Base-by-base conservation (phyloP, 2,888 invertebrate species). In the Caenorhabditis imperialis region DNA sequence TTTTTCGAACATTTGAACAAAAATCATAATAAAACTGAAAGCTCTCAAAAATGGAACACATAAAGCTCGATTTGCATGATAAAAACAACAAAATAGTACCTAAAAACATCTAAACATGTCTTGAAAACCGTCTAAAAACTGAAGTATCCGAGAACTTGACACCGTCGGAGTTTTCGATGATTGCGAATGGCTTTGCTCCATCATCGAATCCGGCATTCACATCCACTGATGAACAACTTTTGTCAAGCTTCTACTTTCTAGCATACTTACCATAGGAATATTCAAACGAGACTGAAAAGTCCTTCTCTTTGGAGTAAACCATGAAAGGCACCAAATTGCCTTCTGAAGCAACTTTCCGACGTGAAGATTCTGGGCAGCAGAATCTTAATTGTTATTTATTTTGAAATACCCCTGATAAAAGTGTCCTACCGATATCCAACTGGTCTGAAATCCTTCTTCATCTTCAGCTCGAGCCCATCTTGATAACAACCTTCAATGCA, bases 401-500 rank as follows among this genome's bases (percentile, higher is more conserved):
- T n/a, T 44, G 10, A 30, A 30, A 30, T 10, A 6, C 30, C 30
- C 30, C 30, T n/a, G 27, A 40, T 57, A 25, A 14, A 16, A 14
- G 20, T 45, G 23, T 6, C n/a, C 16, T 38, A 79, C 77, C 81
- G 57, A 48, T 80, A 82, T 16, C 82, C 82, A 1, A 79, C 60
- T 0, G 80, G 80, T 8, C 82, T 40, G n/a, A 53, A 69, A 48
- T 82, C 82, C 14, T 57, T 53, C 12, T 55, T 54, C 82, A 82
- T 82, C 42, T 82, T 82, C 42, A 80, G 48, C 42, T 82, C 82
- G 12, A 70, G 47, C 7, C 78, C 76, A 45, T 82, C 80, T 18
- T 72, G 37, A 58, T 71, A 81, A 44, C 82, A 82, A n/a, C 82
- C 82, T 50, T 80, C 80, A 18, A 79, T 70, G 54, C 82, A 82